Conservation (phyloP, 2,888 invertebrate genomes). For the Ornithoptera alexandrae region DNA sequence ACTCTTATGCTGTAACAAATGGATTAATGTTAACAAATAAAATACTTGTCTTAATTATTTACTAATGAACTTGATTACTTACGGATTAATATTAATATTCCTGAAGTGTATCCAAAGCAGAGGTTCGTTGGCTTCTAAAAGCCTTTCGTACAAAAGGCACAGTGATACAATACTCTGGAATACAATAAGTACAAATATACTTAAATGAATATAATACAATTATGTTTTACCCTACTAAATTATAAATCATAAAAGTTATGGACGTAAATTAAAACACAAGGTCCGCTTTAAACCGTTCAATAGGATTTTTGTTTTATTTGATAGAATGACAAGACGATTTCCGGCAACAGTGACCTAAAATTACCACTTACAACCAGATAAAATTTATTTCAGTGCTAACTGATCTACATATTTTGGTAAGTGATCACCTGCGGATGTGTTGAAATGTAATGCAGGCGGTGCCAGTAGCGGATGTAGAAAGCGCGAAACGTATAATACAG, state of each 20-base stretch:
- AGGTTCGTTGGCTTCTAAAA: constrained; percentile 94
- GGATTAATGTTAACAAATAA: constrained; percentile 24
- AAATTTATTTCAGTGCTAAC: no score
- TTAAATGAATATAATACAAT: not conserved
- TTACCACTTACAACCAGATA: no score
- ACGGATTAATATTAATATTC: constrained; percentile 94
- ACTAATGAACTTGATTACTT: constrained; percentile 63
- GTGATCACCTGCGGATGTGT: constrained; percentile 88
- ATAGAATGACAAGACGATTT: no score
- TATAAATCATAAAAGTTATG: no score
- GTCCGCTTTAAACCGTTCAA: no score
- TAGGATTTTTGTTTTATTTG: no score
- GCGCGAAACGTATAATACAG: constrained; percentile 95
- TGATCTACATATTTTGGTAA: no score
- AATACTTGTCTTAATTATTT: not conserved
- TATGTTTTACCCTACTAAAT: no score
- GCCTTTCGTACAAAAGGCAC: constrained; percentile 92
- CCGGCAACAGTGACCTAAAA: no score
- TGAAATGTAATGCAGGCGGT: constrained; percentile 93
- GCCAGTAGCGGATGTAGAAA: constrained; percentile 95
- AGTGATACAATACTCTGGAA: constrained; percentile 91
- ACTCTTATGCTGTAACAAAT: constrained; percentile 85
- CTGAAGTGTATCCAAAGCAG: constrained; percentile 94
- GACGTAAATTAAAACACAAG: no score
- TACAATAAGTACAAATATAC: not conserved